phyloP scores from a whole-genome alignment of 2,888 invertebrate species.

The Gerris lacustris region DNA sequence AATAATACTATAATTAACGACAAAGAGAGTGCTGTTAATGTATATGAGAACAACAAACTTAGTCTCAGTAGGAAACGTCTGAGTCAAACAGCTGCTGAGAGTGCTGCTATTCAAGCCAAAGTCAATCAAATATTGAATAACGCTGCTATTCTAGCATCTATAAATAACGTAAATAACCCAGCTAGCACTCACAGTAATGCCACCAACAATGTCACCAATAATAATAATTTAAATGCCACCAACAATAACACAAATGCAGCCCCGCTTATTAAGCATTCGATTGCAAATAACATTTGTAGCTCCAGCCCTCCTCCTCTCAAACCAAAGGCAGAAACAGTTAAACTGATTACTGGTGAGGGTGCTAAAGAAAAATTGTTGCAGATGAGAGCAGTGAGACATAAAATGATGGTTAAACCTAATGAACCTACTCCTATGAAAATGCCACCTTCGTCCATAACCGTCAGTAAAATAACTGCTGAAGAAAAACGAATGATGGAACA shows the following conservation, averaged over 20 bases:
- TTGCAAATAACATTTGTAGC: background rate
- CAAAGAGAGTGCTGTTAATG: background rate
- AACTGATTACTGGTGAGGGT: constrained; percentile 5
- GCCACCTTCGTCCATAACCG: constrained; percentile 36
- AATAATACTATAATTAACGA: background rate
- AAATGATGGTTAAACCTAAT: constrained; percentile 27
- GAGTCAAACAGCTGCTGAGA: background rate
- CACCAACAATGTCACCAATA: background rate
- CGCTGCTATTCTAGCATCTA: background rate
- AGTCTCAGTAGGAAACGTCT: background rate
- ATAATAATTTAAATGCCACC: background rate
- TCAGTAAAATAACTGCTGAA: constrained; percentile 34
- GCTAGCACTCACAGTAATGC: background rate
- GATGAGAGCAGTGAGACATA: constrained; percentile 39
- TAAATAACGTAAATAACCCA: background rate
- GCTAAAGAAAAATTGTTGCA: constrained; percentile 38
- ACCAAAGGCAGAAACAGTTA: background rate
- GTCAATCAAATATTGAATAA: background rate
- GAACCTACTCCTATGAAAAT: constrained; percentile 22
- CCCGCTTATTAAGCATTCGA: too few species aligned
- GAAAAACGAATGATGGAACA: constrained; percentile 31
- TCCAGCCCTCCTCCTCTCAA: background rate
- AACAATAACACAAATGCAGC: background rate
- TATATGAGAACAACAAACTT: background rate
- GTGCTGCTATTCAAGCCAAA: background rate